Evolutionary conservation across 2,113 vertebrate genomes (phyloP).

Genomic region (Eudyptes chrysolophus): DNA sequence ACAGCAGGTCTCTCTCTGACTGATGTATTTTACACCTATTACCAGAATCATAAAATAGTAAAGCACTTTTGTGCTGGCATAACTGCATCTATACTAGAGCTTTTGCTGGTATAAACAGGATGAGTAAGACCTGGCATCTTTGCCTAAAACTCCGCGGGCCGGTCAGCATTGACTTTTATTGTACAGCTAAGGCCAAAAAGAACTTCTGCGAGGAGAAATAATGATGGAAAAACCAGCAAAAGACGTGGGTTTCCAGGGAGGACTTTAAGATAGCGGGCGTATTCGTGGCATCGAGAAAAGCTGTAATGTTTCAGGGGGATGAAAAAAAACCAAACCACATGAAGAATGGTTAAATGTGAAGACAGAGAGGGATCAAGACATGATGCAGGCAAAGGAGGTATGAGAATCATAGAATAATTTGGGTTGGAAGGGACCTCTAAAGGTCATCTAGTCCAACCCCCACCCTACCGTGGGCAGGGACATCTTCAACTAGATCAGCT

Average conservation of each 20-base stretch:
- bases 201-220: neutral
- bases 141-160: neutral
- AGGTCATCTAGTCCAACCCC: too few species aligned
- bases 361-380: neutral
- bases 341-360: neutral
- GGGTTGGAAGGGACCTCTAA: too few species aligned
- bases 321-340: neutral
- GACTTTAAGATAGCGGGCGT: neutral
- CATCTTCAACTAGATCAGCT: too few species aligned
- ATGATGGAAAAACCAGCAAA: neutral
- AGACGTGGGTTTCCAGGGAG: neutral
- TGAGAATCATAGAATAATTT: neutral
- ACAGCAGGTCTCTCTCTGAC: neutral
- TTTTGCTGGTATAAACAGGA: neutral
- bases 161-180: neutral
- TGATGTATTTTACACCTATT: neutral
- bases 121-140: neutral
- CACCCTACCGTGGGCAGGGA: too few species aligned
- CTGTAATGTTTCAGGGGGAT: neutral
- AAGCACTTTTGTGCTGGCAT: neutral
- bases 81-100: neutral
- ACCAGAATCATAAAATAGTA: neutral
- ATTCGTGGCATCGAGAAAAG: neutral
- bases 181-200: neutral
- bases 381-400: neutral